Base-by-base conservation (phyloP, 2,888 invertebrate species). In the Morpho helenor region DNA sequence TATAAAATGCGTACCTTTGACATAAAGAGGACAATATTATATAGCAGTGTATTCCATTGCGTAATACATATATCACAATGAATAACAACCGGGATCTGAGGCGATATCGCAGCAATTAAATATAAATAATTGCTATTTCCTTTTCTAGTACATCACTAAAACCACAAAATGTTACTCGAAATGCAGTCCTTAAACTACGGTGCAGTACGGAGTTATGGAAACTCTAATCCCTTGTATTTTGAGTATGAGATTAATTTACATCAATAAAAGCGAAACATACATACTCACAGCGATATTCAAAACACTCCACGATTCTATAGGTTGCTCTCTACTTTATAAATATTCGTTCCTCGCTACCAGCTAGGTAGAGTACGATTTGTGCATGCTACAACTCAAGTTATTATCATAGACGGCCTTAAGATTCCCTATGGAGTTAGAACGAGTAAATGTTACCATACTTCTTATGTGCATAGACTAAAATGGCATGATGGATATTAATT, bases 231-330 rank as follows among this genome's bases (percentile, higher is more conserved):
- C 82, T 86, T 84, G 82, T 80, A 80, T 80, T 49, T 74, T 74
- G 79, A 82, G 75, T 81, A 79, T 82, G 82, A 84, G 76, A 81
- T 78, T 81, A 79, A 68, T 74, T 68, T 72, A 72, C 74, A 81
- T 78, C 64, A 79, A 79, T 82, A 83, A 75, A 88, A 88, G 88
- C 88, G 84, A 82, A 77, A 87, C 83, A 84, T 79, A 80, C 81
- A 81, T 70, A 82, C 79, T 79, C 76, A 83, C 81, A 85, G 82
- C 86, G 77, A 83, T 77, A 80, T 77, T 72, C 79, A 80, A 56
- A 77, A 84, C 86, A 84, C 82, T 77, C 82, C 75, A 85, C 85
- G 71, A 77, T 75, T 77, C 84, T 86, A 84, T 80, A 80, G 78
- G 80, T 80, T 82, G 83, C 85, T 79, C 76, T 79, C 83, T 84